phyloP scores from a whole-genome alignment of 2,113 vertebrate species.

The Synodontis membranacea region DNA sequence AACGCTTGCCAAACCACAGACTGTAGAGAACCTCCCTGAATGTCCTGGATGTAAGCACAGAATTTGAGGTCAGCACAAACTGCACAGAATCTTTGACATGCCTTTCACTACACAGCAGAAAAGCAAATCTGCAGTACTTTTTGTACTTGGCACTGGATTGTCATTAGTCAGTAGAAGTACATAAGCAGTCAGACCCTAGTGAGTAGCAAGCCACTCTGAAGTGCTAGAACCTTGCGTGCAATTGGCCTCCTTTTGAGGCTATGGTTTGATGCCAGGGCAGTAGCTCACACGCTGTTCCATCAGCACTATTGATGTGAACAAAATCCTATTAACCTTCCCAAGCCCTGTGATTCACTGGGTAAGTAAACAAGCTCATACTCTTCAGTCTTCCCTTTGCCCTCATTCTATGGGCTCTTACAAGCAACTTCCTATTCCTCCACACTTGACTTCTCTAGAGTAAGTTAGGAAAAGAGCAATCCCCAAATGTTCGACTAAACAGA shows the following conservation, averaged over 20 bases:
- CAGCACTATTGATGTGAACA: constrained; percentile 64
- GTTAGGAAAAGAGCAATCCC: background rate
- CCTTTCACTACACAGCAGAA: background rate
- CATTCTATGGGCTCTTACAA: constrained; percentile 38
- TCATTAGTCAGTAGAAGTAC: constrained; percentile 63
- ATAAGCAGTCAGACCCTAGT: constrained; percentile 57
- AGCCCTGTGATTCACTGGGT: constrained; percentile 60
- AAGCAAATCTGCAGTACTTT: constrained; percentile 3
- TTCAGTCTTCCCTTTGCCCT: constrained; percentile 31
- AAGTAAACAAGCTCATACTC: constrained; percentile 60
- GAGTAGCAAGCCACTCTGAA: constrained; percentile 60
- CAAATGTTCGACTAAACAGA: background rate
- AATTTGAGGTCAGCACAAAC: background rate
- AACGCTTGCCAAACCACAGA: background rate
- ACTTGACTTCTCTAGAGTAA: constrained; percentile 24
- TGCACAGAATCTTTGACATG: background rate
- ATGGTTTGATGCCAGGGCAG: constrained; percentile 48
- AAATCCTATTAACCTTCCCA: constrained; percentile 69
- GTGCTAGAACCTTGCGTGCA: constrained; percentile 63
- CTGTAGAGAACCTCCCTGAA: background rate
- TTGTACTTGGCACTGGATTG: constrained; percentile 56
- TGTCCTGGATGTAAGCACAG: background rate
- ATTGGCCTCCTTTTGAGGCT: constrained; percentile 58
- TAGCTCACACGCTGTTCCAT: constrained; percentile 45
- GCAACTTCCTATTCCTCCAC: constrained; percentile 18